These are phyloP conservation scores for Corythornis madagascariensis DNA, from an alignment of 2,113 vertebrate genomes.

Conservation along the genomic window DNA sequence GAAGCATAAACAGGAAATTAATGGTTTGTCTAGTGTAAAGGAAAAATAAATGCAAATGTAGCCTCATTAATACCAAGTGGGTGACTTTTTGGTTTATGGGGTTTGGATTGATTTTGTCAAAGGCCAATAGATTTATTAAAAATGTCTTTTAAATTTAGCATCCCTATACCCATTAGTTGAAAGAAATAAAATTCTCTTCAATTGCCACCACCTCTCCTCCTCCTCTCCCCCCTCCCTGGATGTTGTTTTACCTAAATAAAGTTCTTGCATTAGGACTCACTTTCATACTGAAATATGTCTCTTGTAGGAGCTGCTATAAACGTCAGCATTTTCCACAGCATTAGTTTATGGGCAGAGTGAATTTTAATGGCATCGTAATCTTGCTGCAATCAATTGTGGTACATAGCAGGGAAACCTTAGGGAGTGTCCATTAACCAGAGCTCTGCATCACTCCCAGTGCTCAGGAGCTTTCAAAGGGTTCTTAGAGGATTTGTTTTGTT, in stretches of 20 bases:
- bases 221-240: conserved; percentile 54
- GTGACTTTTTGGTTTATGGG: conserved; percentile 86
- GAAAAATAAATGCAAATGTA: conserved; percentile 87
- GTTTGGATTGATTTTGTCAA: conserved; percentile 87
- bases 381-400: conserved; percentile 79
- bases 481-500: background rate
- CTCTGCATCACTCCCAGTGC: conserved; percentile 74
- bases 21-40: conserved; percentile 85
- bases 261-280: conserved; percentile 81
- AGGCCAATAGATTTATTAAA: conserved; percentile 86
- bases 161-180: conserved; percentile 81
- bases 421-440: conserved; percentile 77
- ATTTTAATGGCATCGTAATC: conserved; percentile 86
- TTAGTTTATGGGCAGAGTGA: conserved; percentile 83
- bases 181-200: conserved; percentile 81
- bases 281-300: conserved; percentile 85
- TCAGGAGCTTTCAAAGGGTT: conserved; percentile 38
- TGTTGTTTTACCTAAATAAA: conserved; percentile 85
- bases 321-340: conserved; percentile 78
- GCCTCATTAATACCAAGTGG: conserved; percentile 86
- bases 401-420: conserved; percentile 34
- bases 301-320: conserved; percentile 83
- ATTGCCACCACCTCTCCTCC: conserved; percentile 74
- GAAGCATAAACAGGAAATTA: conserved; percentile 85
- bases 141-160: conserved; percentile 86